Evolutionary conservation across 1,140 invertebrate species (phyloP).

Genomic region (Drosophila malerkotliana): DNA sequence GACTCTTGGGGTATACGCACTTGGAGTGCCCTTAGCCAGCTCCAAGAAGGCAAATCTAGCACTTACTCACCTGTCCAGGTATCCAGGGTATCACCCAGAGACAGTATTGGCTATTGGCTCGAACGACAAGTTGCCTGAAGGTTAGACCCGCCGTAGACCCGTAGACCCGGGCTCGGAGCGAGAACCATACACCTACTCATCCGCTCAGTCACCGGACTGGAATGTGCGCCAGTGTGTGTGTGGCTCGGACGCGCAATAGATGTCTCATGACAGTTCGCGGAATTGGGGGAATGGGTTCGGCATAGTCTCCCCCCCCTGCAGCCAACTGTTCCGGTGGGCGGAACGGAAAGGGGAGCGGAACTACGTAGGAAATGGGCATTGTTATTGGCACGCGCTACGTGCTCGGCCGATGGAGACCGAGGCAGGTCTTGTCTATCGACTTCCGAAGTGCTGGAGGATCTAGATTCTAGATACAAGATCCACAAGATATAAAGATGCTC

Average conservation of each 20-base stretch:
- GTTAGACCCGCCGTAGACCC: constrained; percentile 44
- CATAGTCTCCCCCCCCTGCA: constrained; percentile 15
- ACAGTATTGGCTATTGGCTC: constrained; percentile 6
- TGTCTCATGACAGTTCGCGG: constrained; percentile 55
- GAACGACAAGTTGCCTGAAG: constrained; percentile 53
- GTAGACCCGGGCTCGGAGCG: constrained; percentile 6
- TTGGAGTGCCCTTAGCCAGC: not conserved
- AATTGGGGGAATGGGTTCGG: constrained; percentile 27
- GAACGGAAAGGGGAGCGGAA: constrained; percentile 36
- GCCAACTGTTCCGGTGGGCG: constrained; percentile 33
- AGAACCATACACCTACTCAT: constrained; percentile 30
- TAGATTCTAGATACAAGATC: too few species aligned
- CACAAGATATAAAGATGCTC: not conserved
- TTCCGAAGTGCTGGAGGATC: not conserved
- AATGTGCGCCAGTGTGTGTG: not conserved
- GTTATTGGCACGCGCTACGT: constrained; percentile 47
- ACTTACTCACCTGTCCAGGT: not conserved
- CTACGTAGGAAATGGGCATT: constrained; percentile 44
- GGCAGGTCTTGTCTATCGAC: not conserved
- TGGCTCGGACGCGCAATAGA: not conserved
- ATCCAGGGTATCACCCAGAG: constrained; percentile 13
- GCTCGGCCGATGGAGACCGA: constrained; percentile 12
- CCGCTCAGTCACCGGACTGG: constrained; percentile 16
- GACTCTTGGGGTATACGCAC: not conserved
- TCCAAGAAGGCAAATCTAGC: too few species aligned